These are phyloP conservation scores for Ethmia dodecea DNA, from an alignment of 2,888 invertebrate species.

Conservation along the genomic window DNA sequence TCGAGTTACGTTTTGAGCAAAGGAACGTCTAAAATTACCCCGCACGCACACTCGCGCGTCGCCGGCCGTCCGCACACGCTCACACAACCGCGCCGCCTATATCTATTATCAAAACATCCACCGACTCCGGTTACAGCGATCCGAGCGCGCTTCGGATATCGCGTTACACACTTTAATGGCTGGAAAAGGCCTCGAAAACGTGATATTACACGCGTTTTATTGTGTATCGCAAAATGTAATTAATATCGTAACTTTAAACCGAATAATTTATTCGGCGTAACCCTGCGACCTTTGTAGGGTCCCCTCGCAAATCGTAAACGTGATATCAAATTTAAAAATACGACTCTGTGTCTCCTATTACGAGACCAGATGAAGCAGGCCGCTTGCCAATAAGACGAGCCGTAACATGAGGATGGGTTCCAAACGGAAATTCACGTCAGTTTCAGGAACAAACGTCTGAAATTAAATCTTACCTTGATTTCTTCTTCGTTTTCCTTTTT, in stretches of 20 bases:
- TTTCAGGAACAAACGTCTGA: conserved; percentile 37
- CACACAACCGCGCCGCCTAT: conserved; percentile 61
- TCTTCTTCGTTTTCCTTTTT: conserved; percentile 87
- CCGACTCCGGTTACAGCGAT: conserved; percentile 73
- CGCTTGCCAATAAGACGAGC: conserved; percentile 62
- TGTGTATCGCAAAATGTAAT: conserved; percentile 74
- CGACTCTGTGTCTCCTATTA: conserved; percentile 63
- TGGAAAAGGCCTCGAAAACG: conserved; percentile 78
- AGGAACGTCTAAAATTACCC: conserved; percentile 77
- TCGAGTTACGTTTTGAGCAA: conserved; percentile 76
- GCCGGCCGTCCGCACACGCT: conserved; percentile 48
- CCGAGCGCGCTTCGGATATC: conserved; percentile 76
- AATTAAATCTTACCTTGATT: conserved; percentile 80
- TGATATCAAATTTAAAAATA: conserved; percentile 74
- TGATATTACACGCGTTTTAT: conserved; percentile 77
- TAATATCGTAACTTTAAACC: conserved; percentile 71
- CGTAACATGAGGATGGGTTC: conserved; percentile 55
- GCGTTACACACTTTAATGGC: conserved; percentile 77
- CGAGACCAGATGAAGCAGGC: conserved; percentile 59
- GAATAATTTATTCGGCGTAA: conserved; percentile 66
- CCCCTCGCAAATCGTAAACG: conserved; percentile 42
- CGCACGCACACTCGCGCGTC: conserved; percentile 57
- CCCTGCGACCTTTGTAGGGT: conserved; percentile 50
- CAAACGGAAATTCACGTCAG: conserved; percentile 57
- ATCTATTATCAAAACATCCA: conserved; percentile 78